Evolutionary conservation across 2,888 invertebrate species (phyloP).

Genomic region (Strigamia maritima): DNA sequence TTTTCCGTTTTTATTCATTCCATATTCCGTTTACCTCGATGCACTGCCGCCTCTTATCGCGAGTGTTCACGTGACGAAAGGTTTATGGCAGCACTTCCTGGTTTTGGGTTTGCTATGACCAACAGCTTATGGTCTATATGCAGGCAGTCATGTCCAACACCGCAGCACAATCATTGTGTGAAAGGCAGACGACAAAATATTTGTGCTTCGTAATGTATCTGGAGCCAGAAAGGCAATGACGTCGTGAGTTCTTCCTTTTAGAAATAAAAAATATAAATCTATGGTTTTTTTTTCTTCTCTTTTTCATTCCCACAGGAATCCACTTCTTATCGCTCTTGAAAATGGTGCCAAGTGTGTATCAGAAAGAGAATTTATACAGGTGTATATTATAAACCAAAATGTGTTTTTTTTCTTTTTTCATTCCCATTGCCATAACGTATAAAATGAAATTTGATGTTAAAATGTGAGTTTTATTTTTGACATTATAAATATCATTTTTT

Average conservation of each 20-base stretch:
- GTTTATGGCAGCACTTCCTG: constrained; percentile 2
- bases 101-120: background rate
- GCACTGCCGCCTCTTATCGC: constrained; percentile 15
- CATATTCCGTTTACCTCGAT: constrained; percentile 15
- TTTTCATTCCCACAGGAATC: background rate
- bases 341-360: constrained; percentile 15
- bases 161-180: background rate
- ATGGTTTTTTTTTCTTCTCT: background rate
- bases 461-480: background rate
- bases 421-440: background rate
- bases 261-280: background rate
- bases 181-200: constrained; percentile 15
- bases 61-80: constrained; percentile 6
- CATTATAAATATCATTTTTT: background rate
- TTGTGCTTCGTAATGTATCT: constrained; percentile 15
- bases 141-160: constrained; percentile 1
- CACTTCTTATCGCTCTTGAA: background rate
- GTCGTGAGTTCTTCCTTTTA: background rate
- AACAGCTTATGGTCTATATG: constrained; percentile 6
- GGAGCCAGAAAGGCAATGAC: background rate
- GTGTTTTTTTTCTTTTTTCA: background rate
- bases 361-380: constrained; percentile 10
- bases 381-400: constrained; percentile 10
- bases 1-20: constrained; percentile 13
- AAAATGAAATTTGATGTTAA: background rate